A percentile compares a stretch with the other conserved stretches of the same genome.
Conservation (phyloP, 2,797 vertebrate genomes). For the Platalea minor region DNA sequence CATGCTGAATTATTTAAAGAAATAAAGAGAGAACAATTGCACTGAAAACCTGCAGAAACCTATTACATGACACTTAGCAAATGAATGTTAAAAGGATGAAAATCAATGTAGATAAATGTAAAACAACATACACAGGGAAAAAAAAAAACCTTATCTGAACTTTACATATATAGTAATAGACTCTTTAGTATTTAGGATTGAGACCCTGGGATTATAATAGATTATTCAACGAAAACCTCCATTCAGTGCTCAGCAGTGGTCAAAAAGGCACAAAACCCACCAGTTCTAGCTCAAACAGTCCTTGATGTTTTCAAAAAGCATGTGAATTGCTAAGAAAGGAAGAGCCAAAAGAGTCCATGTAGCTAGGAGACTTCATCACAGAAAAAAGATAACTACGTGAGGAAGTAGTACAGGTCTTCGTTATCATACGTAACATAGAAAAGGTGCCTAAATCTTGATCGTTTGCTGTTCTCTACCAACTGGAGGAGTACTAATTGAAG, state of each 20-base stretch:
- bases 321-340: neutral
- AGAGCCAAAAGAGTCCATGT: neutral
- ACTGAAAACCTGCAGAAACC: neutral
- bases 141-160: neutral
- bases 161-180: neutral
- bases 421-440: neutral
- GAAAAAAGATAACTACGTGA: neutral
- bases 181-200: neutral
- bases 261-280: neutral
- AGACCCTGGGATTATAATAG: neutral
- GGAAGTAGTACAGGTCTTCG: neutral
- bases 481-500: neutral
- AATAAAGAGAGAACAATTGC: neutral
- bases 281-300: neutral
- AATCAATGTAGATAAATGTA: neutral
- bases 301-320: neutral
- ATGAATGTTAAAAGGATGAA: neutral
- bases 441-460: neutral
- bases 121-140: neutral
- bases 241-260: neutral
- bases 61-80: neutral
- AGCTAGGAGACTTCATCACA: neutral
- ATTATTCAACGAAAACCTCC: neutral
- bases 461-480: neutral
- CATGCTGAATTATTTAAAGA: neutral